These are phyloP conservation scores for Drosophila niveifrons DNA, from an alignment of 2,888 invertebrate species.

Conservation along the genomic window DNA sequence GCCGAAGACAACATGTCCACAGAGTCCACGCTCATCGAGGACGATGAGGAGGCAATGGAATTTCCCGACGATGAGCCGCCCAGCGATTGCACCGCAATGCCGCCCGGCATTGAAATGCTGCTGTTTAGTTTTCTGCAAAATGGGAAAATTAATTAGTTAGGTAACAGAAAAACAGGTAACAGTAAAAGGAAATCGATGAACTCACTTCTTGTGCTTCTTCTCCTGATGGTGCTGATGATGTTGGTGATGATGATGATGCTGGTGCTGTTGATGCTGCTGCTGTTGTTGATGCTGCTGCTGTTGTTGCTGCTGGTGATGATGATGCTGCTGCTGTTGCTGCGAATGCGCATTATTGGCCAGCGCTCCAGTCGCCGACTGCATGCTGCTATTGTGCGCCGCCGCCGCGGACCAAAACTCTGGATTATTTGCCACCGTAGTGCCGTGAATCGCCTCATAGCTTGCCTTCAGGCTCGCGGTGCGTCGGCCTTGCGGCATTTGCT, in stretches of 20 bases:
- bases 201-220: constrained; percentile 79
- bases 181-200: too few relatives aligned
- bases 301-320: constrained; percentile 79
- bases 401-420: constrained; percentile 88
- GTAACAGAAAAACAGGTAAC: too few relatives aligned
- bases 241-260: constrained; percentile 42
- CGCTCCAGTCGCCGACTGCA: constrained; percentile 85
- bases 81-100: constrained; percentile 53
- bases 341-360: constrained; percentile 86
- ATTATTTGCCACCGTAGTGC: constrained; percentile 88
- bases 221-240: constrained; percentile 66
- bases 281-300: constrained; percentile 84
- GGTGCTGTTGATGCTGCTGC: constrained; percentile 12
- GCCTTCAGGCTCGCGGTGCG: constrained; percentile 97
- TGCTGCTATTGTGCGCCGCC: constrained; percentile 89
- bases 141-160: neutral
- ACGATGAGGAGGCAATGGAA: constrained; percentile 80
- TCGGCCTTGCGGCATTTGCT: constrained; percentile 97
- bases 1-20: constrained; percentile 69
- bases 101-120: constrained; percentile 50
- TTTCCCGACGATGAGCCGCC: constrained; percentile 78
- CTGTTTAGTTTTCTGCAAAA: constrained; percentile 72
- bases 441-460: constrained; percentile 95
- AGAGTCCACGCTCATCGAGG: constrained; percentile 79
- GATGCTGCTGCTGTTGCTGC: constrained; percentile 84